Evolutionary conservation across 2,113 vertebrate genomes (phyloP), one percentile per base, ranked within the genome.

Genomic region (Cynopterus brachyotis): DNA sequence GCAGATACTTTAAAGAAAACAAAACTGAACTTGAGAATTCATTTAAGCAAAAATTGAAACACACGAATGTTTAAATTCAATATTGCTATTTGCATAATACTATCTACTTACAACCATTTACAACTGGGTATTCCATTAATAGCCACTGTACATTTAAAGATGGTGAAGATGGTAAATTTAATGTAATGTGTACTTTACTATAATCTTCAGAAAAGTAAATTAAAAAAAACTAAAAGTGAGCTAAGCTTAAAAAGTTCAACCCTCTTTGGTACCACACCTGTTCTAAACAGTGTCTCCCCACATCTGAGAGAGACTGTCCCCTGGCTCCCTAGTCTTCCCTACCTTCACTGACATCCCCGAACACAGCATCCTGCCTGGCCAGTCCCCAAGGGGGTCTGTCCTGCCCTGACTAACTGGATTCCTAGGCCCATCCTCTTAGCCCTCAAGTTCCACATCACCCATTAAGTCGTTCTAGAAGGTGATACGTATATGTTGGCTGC

Each of bases 401-500:
- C 55, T 67, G 42, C 28, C 69, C 53, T 19, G 26, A 35, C 37
- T 16, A 9, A n/a, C 47, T 88, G 24, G 45, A 57, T 59, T 24
- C 28, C 70, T 78, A 26, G 3, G 3, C 22, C 45, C 22, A 20
- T 7, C 0, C 13, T 80, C 55, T 79, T 9, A 15, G 83, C n/a
- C 53, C 13, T 15, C 30, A 28, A 2, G 45, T 47, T 24, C 45
- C 22, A 30, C 3, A 0, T 32, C 24, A 26, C 30, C 17, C 9
- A 7, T 9, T 9, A 35, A 55, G 40, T 30, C 45, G 19, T 26
- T 15, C 59, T 26, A 30, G 42, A 47, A 79, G 50, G 70, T 9
- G 72, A 28, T 3, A 2, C 0, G 13, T 26, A 11, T 13, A 3
- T 0, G 3, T 6, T 10, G 4, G 57, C 19, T n/a, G n/a, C 37